A percentile compares a stretch with the other conserved stretches of the same genome.
These are phyloP conservation scores for Bolborhynchus lineola DNA, from an alignment of 2,113 vertebrate genomes.

Conservation along the genomic window DNA sequence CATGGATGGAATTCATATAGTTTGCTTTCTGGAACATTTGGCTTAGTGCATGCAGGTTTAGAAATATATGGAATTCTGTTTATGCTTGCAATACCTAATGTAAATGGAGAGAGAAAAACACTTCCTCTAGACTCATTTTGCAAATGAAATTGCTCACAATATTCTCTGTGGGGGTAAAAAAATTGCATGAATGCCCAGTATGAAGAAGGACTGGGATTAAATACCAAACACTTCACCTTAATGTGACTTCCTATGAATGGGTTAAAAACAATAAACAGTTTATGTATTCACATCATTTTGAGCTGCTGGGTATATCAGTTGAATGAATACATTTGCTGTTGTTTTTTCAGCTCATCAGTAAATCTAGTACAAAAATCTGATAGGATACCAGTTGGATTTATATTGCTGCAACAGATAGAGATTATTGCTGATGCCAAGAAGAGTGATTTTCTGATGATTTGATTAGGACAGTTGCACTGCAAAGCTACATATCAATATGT, in stretches of 20 bases:
- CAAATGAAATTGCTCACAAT: not conserved
- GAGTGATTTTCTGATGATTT: conserved; percentile 49
- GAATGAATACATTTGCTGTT: conserved; percentile 35
- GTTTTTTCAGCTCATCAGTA: conserved; percentile 27
- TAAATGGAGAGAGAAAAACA: not conserved
- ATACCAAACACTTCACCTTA: not conserved
- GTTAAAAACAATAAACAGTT: conserved; percentile 40
- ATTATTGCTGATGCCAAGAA: conserved; percentile 45
- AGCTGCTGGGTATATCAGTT: conserved; percentile 1
- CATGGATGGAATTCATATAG: not conserved
- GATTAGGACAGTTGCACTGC: conserved; percentile 20
- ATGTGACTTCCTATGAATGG: not conserved
- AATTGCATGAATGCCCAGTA: not conserved
- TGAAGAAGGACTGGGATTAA: not conserved
- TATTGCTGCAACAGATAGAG: conserved; percentile 45
- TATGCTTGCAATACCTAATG: not conserved
- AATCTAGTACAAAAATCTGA: conserved; percentile 35
- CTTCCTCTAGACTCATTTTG: not conserved
- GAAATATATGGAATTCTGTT: not conserved
- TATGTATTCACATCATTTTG: conserved; percentile 24
- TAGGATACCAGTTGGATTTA: conserved; percentile 43
- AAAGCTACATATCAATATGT: not conserved
- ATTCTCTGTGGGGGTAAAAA: not conserved
- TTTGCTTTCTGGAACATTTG: not conserved
- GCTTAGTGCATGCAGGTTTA: not conserved